Base-by-base conservation (phyloP, 2,113 vertebrate species). In the Uropsilus gracilis region DNA sequence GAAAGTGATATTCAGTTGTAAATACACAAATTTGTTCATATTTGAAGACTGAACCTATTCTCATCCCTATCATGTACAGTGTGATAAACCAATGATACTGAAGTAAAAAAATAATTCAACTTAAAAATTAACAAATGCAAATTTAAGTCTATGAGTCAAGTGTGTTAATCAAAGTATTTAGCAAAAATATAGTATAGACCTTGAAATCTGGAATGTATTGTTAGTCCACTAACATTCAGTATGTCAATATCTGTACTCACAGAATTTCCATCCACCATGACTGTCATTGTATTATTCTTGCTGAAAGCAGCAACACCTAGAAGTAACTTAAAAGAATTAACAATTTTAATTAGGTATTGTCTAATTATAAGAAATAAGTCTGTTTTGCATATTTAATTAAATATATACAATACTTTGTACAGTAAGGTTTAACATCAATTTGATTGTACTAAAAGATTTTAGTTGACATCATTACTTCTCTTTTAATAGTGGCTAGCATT, bases 401-500 rank as follows among this genome's bases (percentile, higher is more conserved):
- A 64, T 64, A 32, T 64, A 92, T 77, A 97, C 93, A 37, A 55
- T 46, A n/a, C 50, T 94, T 83, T 42, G 78, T 92, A 5, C 34
- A 75, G 30, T 59, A 94, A 85, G 44, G 7, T 55, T 91, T 94
- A 82, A 73, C 34, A 75, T 72, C 8, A 37, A 0, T 9, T 73
- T 42, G 28, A 30, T 81, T 94, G 34, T 5, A 61, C 72, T 90
- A 63, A 96, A 50, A 44, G 16, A 32, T 68, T 34, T 64, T 80
- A 64, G 53, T 92, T 95, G 34, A 97, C 26, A 30, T 68, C 71
- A 32, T 84, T 90, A 0, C 94, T 73, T 77, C 96, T 98, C 95
- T 80, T 87, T 98, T 97, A 66, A 93, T 97, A 99, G 99, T 99
- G 98, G 99, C 99, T 96, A 99, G 99, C 98, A 99, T 99, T 98